These are phyloP conservation scores for Coecobrya sp. DNA, from an alignment of 2,888 invertebrate species.

Conservation along the genomic window DNA sequence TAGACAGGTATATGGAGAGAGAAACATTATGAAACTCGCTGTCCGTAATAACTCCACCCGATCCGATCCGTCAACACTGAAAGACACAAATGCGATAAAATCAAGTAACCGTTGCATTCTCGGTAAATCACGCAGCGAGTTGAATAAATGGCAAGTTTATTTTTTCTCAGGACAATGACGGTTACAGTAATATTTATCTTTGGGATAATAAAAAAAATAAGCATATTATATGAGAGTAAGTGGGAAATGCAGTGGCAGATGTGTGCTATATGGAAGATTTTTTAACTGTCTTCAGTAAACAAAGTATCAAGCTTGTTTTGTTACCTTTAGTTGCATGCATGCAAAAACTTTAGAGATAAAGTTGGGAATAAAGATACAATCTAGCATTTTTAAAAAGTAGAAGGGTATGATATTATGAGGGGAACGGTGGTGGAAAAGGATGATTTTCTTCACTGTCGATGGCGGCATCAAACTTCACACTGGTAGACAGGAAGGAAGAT, in stretches of 20 bases:
- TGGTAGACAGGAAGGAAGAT: conserved; percentile 28
- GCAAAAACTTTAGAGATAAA: too few species aligned
- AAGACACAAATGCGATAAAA: neutral
- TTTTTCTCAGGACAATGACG: neutral
- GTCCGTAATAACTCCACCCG: neutral
- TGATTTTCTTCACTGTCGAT: neutral
- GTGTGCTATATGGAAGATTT: neutral
- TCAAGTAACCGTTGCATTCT: conserved; percentile 13
- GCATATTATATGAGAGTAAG: too few species aligned
- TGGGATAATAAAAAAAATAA: neutral
- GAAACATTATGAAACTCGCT: neutral
- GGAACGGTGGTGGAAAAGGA: neutral
- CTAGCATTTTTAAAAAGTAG: too few species aligned
- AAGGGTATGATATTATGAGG: neutral
- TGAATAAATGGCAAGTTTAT: neutral
- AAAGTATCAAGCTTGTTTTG: neutral
- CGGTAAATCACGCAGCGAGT: conserved; percentile 8
- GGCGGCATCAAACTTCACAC: neutral
- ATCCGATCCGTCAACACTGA: neutral
- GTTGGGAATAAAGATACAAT: too few species aligned
- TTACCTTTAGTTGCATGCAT: too few species aligned
- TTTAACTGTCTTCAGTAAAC: neutral
- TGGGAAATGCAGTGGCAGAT: neutral
- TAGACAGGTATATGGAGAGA: neutral
- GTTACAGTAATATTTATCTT: neutral